Percentiles rank a stretch among this genome's conserved stretches.
Evolutionary conservation across 2,113 vertebrate species (phyloP).

Genomic region (Casuarius casuarius): DNA sequence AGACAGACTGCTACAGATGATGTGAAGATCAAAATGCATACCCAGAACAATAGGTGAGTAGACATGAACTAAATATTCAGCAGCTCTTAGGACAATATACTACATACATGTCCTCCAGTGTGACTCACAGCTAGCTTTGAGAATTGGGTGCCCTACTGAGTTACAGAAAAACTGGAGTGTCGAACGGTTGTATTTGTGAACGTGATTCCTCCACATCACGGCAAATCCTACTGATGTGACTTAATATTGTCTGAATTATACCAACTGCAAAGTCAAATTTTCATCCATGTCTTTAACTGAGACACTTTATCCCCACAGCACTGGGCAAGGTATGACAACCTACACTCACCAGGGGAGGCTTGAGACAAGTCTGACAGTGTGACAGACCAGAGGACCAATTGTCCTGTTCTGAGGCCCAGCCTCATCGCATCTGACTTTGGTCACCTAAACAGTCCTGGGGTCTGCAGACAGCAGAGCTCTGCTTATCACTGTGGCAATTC

Average conservation of each 20-base stretch:
- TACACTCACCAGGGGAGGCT: neutral
- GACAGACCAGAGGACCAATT: neutral
- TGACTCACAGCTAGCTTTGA: neutral
- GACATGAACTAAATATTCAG: neutral
- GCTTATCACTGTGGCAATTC: fast-evolving
- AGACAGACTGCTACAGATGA: neutral
- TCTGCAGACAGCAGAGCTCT: neutral
- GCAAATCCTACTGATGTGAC: neutral
- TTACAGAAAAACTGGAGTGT: neutral
- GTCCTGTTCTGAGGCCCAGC: neutral
- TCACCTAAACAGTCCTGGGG: too few species aligned
- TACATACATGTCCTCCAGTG: neutral
- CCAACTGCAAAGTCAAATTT: neutral
- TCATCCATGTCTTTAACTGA: neutral
- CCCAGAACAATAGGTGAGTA: neutral
- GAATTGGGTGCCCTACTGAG: neutral
- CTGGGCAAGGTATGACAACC: neutral
- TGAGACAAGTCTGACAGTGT: neutral
- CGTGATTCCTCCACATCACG: neutral
- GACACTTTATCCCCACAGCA: neutral
- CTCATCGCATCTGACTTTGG: neutral
- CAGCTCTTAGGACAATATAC: neutral
- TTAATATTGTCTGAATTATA: neutral
- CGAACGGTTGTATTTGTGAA: neutral
- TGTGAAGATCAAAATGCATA: neutral